Evolutionary conservation across 2,888 invertebrate genomes (phyloP), one percentile per base, ranked within the genome.

Genomic region (Epinotia demarniana): DNA sequence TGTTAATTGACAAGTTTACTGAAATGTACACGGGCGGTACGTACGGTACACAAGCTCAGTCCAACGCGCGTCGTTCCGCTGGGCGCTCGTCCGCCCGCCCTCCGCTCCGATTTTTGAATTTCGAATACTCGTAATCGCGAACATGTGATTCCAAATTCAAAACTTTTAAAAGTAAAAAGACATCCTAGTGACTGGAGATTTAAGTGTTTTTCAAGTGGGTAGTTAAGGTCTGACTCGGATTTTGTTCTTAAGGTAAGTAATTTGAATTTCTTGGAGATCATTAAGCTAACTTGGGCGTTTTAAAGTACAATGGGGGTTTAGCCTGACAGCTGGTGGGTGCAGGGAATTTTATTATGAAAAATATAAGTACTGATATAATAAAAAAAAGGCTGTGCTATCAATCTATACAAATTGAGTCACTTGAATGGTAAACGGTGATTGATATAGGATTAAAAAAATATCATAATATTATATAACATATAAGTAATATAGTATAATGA

Each of bases 61-160:
- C 81, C 84, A 79, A 78, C 80, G 80, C 80, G 75, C 83, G 77
- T 79, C 61, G 78, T 77, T 79, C 73, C 73, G 66, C 78, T 78
- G 83, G 87, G 87, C 84, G 88, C 88, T 81, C 84, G 90, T 82
- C 75, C 89, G 90, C 89, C 89, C 90, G 89, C 90, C 88, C 85
- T 75, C 66, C 74, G 72, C n/a, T 23, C 46, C 16, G 46, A 19
- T 58, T 69, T 46, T 69, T 60, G 16, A n/a, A 16, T 16, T 33
- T 46, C 5, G n/a, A 18, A 68, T 19, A 33, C 9, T 39, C 63
- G 71, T 23, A 43, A 58, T 19, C 63, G 76, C 58, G 73, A 75
- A 80, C 80, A 80, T 82, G 83, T 80, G 82, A 77, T 62, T 70
- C 23, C 46, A 63, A 66, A 64, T 55, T 68, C 61, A 62, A 75